phyloP scores from a whole-genome alignment of 2,113 vertebrate genomes.

The Nibea albiflora region DNA sequence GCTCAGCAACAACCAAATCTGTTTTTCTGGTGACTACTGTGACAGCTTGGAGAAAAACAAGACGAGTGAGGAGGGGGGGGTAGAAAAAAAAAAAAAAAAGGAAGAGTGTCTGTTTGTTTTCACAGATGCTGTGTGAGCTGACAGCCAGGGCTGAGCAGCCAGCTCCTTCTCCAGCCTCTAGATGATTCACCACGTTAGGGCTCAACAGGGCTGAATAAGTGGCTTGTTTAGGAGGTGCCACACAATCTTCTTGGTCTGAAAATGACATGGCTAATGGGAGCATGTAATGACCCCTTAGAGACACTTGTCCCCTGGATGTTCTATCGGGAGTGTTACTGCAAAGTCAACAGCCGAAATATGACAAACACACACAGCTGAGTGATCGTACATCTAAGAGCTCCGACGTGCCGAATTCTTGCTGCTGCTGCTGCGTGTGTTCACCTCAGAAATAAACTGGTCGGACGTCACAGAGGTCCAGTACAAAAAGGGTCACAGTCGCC shows the following conservation, averaged over 20 bases:
- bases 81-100: neutral
- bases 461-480: too few relatives aligned
- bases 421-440: neutral
- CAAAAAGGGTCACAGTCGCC: too few relatives aligned
- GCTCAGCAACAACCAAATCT: slow-evolving; percentile 49
- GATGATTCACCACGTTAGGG: slow-evolving; percentile 57
- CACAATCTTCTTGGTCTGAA: slow-evolving; percentile 54
- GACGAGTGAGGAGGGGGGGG: neutral
- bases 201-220: slow-evolving; percentile 61
- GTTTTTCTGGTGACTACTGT: slow-evolving; percentile 51
- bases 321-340: slow-evolving; percentile 39
- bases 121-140: slow-evolving; percentile 52
- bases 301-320: slow-evolving; percentile 29
- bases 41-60: slow-evolving; percentile 62
- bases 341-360: slow-evolving; percentile 52
- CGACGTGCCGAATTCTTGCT: neutral
- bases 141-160: slow-evolving; percentile 52
- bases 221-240: slow-evolving; percentile 47
- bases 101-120: slow-evolving; percentile 55
- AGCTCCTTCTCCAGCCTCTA: slow-evolving; percentile 41
- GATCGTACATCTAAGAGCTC: slow-evolving; percentile 9
- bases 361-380: slow-evolving; percentile 9
- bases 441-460: neutral
- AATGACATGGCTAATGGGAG: slow-evolving; percentile 57
- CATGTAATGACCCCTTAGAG: slow-evolving; percentile 57